Conservation (phyloP, 1,140 invertebrate species). For the Drosophila ironensis region DNA sequence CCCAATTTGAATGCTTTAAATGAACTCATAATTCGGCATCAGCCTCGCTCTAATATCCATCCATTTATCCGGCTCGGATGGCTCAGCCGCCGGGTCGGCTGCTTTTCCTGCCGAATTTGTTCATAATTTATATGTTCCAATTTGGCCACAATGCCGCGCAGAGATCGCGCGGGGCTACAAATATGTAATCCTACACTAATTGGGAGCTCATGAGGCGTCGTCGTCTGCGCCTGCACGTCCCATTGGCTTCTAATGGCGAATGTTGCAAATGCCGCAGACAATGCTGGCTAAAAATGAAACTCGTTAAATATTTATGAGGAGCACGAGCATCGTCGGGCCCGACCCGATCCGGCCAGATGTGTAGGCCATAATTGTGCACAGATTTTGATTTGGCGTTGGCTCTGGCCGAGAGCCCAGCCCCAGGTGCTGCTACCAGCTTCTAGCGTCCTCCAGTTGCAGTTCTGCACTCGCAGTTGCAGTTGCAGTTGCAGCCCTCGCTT, state of each 20-base stretch:
- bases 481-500: conserved; percentile 19
- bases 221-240: not conserved
- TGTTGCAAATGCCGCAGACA: conserved; percentile 46
- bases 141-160: conserved; percentile 37
- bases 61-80: conserved; percentile 46
- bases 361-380: conserved; percentile 76
- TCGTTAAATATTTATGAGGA: conserved; percentile 79
- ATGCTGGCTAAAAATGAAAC: conserved; percentile 64
- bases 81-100: not conserved
- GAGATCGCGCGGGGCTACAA: conserved; percentile 50
- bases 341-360: conserved; percentile 60
- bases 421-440: conserved; percentile 37
- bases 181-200: conserved; percentile 77
- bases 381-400: conserved; percentile 70
- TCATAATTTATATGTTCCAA: conserved; percentile 55
- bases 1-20: conserved; percentile 63
- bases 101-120: conserved; percentile 17
- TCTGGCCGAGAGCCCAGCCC: conserved; percentile 17
- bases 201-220: conserved; percentile 73
- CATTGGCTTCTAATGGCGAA: conserved; percentile 67
- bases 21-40: conserved; percentile 37
- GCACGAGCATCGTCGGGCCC: conserved; percentile 58
- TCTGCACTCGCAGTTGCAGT: conserved; percentile 33
- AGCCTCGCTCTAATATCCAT: conserved; percentile 12
- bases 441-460: conserved; percentile 48